Percentiles rank a stretch among this genome's conserved stretches.
Conservation (phyloP, 2,113 vertebrate species). For the Ahaetulla prasina region DNA sequence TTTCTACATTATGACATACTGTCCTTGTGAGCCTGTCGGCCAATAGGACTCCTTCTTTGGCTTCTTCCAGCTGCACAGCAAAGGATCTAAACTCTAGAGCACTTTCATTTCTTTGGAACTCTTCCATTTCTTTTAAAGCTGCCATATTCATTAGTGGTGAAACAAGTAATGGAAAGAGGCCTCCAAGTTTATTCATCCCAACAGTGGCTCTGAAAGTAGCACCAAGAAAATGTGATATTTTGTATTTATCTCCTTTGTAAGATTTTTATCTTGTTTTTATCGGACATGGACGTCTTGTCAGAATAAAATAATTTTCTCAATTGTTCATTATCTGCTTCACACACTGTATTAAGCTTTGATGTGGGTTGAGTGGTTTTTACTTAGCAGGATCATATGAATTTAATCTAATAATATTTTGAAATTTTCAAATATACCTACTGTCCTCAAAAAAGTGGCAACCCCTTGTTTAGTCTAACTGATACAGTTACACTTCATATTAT, state of each 20-base stretch:
- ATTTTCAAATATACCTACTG: background rate
- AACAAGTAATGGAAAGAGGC: background rate
- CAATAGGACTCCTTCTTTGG: background rate
- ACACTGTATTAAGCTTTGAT: background rate
- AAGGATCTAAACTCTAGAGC: background rate
- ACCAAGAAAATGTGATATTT: background rate
- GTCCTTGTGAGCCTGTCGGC: rapidly evolving
- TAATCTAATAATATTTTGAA: background rate
- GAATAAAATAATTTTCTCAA: background rate
- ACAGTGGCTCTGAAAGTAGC: background rate
- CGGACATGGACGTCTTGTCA: background rate
- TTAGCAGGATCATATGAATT: background rate
- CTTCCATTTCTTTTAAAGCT: background rate
- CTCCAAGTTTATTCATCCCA: background rate
- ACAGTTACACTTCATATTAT: background rate
- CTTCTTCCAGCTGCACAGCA: background rate
- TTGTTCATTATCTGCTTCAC: background rate
- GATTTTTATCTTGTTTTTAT: background rate
- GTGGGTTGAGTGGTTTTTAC: background rate
- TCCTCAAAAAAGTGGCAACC: background rate
- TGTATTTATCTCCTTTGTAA: background rate
- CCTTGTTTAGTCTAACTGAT: background rate
- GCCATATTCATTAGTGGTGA: background rate
- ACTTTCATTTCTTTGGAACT: too few species aligned
- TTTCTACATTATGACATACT: background rate